Percentiles rank a stretch among this genome's conserved stretches.
These are phyloP conservation scores for Lasioglossum marginatum DNA, from an alignment of 2,888 invertebrate genomes.

Conservation along the genomic window DNA sequence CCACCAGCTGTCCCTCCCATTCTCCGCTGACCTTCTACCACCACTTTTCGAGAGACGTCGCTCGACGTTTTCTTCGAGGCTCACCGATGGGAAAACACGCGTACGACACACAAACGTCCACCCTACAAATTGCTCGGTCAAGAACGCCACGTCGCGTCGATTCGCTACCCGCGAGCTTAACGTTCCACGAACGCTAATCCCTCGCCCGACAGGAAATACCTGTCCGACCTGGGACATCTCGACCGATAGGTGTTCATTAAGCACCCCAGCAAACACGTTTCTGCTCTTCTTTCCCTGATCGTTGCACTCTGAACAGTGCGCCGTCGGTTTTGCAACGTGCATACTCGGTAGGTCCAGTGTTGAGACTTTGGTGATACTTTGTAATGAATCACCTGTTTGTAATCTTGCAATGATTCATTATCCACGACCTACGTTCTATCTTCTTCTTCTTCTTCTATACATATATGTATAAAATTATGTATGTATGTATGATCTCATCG, in stretches of 20 bases:
- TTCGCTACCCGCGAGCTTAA: conserved; percentile 37
- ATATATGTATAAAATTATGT: too few relatives aligned
- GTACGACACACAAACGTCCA: not conserved
- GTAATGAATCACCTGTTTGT: not conserved
- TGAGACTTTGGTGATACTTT: not conserved
- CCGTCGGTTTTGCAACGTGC: not conserved
- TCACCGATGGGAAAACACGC: conserved; percentile 1
- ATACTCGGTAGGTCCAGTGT: not conserved
- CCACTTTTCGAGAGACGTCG: not conserved
- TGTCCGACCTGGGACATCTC: conserved; percentile 21
- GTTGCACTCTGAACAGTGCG: not conserved
- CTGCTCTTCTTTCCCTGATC: not conserved
- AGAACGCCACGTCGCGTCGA: conserved; percentile 33
- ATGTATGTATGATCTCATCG: too few relatives aligned
- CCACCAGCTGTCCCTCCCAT: not conserved
- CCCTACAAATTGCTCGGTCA: conserved; percentile 60
- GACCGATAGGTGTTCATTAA: conserved; percentile 46
- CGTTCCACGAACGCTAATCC: conserved; percentile 35
- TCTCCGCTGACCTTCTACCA: not conserved
- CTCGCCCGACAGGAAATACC: conserved; percentile 56
- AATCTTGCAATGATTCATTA: not conserved
- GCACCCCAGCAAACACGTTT: not conserved
- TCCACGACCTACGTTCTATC: not conserved
- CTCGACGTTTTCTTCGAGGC: not conserved
- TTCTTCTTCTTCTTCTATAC: too few relatives aligned